Evolutionary conservation across 1,140 invertebrate species (phyloP).

Genomic region (Temnothorax nylanderi): DNA sequence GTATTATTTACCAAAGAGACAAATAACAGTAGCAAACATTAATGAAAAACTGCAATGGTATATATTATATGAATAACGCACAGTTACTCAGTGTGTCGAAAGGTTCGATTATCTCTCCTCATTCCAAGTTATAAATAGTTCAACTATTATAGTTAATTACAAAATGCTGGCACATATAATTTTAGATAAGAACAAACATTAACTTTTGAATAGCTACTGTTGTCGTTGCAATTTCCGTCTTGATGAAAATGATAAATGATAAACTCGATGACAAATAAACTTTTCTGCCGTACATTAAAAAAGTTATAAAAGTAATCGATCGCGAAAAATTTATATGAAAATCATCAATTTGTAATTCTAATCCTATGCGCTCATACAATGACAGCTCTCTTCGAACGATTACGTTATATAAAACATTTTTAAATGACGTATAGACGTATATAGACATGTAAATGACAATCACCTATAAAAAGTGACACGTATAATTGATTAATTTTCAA

Average conservation of each 20-base stretch:
- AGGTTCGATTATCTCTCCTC: neutral
- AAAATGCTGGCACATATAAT: neutral
- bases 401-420: constrained; percentile 49
- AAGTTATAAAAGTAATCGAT: neutral
- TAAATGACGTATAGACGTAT: neutral
- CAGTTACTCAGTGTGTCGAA: neutral
- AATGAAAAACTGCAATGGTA: neutral
- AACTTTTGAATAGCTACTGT: neutral
- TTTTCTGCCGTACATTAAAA: neutral
- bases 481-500: neutral
- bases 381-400: neutral
- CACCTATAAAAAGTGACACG: neutral
- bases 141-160: neutral
- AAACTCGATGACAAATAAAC: neutral
- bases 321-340: neutral
- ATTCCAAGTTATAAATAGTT: neutral
- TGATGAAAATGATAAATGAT: neutral
- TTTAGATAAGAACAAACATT: neutral
- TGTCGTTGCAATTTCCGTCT: neutral
- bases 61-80: neutral
- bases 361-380: neutral
- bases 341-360: neutral
- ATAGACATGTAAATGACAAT: constrained; percentile 10
- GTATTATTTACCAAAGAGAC: neutral
- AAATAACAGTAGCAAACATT: neutral